Base-by-base conservation (phyloP, 30 jellyfish, hydroid and myxozoan species). In the Chironex yamaguchii region DNA sequence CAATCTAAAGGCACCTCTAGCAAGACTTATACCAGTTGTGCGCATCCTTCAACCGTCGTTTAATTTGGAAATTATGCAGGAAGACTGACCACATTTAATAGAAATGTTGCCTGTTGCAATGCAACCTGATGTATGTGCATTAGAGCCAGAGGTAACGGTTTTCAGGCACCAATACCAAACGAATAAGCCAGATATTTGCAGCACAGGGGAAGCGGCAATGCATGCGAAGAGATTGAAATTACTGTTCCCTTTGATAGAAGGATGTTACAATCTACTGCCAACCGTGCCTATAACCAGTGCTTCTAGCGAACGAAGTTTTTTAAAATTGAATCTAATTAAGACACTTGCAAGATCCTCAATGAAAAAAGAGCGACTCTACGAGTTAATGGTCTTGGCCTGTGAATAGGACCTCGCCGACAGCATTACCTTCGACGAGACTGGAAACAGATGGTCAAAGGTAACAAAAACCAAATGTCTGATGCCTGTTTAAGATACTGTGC, bases 241-340 rank as follows among this genome's bases (percentile, higher is more conserved):
- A 2, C 74, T 76, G 28, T 76, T 76, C 25, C 88, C 81, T 1
- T 29, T 76, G 31, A 76, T 79, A 17, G 88, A 76, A 24, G 54
- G 34, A 30, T 76, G 81, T 42, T 76, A 53, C 64, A 65, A 53
- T 34, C 88, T 76, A 24, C 62, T 53, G 2, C 88, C 2, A 24
- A 49, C 88, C 4, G 81, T 53, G 30, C 82, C 88, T 25, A 76
- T 76, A 4, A 76, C 88, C 23, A 25, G 76, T 13, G 77, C 86
- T 11, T 73, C 86, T 1, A 2, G 76, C 31, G 80, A 73, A 75
- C 36, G 76, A 49, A 73, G 86, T 50, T 35, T 73, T 27, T 49
- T 79, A 52, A 52, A 76, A 64, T 52, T 52, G 31, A 76, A 76
- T 50, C 31, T 76, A n/a, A 76, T 76, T 49, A 71, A n/a, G n/a